Percentiles rank a stretch among this genome's conserved stretches.
These are phyloP conservation scores for Pterocles burchelli DNA, from an alignment of 2,113 vertebrate species.

Conservation along the genomic window DNA sequence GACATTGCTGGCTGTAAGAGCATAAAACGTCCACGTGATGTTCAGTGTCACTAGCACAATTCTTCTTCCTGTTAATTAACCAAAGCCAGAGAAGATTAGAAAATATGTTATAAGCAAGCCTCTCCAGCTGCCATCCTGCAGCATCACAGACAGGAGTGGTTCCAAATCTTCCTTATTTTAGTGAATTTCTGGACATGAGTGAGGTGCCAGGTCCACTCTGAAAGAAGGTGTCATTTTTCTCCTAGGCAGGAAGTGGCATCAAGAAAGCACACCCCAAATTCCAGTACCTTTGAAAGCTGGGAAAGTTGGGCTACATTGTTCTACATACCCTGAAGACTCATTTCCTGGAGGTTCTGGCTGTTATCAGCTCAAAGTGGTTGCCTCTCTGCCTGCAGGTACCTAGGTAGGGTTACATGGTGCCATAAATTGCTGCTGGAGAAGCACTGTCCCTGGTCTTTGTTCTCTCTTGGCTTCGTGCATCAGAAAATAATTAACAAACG, in stretches of 20 bases:
- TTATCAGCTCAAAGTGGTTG: not conserved
- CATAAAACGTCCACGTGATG: rapidly evolving
- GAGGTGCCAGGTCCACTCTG: not conserved
- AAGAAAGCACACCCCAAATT: not conserved
- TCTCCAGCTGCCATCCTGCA: not conserved
- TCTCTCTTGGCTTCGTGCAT: not conserved
- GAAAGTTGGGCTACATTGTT: not conserved
- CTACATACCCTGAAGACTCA: rapidly evolving
- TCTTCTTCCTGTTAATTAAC: not conserved
- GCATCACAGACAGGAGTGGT: not conserved
- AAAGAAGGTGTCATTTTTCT: not conserved
- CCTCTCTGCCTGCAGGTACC: not conserved
- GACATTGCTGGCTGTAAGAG: not conserved
- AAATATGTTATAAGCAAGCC: not conserved
- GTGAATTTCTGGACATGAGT: not conserved
- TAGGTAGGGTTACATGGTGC: not conserved
- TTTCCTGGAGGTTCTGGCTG: not conserved
- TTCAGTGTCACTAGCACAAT: not conserved
- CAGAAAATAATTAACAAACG: not conserved
- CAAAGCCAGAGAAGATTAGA: not conserved
- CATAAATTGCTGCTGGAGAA: not conserved
- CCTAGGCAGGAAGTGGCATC: not conserved
- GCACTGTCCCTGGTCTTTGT: not conserved
- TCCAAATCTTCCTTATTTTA: not conserved
- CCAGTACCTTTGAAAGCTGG: not conserved